Base-by-base conservation (phyloP, 1,140 invertebrate species). In the Lepeophtheirus salmonis region DNA sequence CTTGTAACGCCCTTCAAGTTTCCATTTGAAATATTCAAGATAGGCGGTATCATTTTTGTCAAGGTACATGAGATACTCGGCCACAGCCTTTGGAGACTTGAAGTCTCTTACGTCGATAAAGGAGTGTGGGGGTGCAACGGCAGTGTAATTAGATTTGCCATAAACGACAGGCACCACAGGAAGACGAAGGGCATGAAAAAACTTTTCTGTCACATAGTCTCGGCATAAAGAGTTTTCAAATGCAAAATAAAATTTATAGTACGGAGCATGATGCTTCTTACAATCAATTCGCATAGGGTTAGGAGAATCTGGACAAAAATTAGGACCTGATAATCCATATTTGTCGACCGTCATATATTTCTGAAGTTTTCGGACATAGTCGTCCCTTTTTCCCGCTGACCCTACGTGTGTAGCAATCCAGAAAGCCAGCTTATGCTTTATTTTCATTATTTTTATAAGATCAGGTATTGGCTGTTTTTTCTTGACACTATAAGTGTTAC, bases 121-220 rank as follows among this genome's bases (percentile, higher is more conserved):
- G 0, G 82, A 83, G 60, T 71, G 65, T 0, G 77, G 74, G 0
- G 83, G 83, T 14, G 83, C 73, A 12, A 76, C 63, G 64, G 64
- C 70, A 20, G 68, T 67, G 68, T 75, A 81, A 67, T 76, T 75
- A 3, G 65, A 64, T 0, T 77, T 70, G 0, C 83, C 83, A 72
- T 82, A 76, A 17, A 84, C 78, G 23, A 86, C 72, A 0, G 84
- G 83, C 13, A 86, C 77, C 0, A 82, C 74, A 26, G 68, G 63
- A 21, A 61, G 57, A 13, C 65, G 62, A 22, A 72, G 30, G 3
- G 67, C 20, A 56, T 65, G 52, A 61, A 64, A 70, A 20, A 71
- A 63, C 53, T 71, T 71, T 48, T 71, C 70, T 3, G 70, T 71
- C 4, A 71, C 64, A 63, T 71, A 71, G 50, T 71, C 70, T 18